Percentiles rank a stretch among this genome's conserved stretches.
phyloP scores from a whole-genome alignment of 2,113 vertebrate genomes.

The Psilopsiagon aymara region DNA sequence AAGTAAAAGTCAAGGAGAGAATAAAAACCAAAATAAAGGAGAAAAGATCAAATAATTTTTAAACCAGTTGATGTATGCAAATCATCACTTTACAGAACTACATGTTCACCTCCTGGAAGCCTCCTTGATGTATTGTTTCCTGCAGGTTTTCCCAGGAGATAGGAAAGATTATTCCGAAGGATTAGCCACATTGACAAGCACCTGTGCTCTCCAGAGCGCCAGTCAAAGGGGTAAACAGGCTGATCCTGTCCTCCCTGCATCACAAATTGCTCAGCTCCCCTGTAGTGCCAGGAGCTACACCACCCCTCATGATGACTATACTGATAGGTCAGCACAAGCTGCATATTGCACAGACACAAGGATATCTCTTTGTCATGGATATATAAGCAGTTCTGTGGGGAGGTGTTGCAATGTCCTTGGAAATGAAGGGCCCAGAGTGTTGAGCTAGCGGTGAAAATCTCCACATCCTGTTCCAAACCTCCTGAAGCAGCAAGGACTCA shows the following conservation, averaged over 20 bases:
- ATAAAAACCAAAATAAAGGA: not conserved
- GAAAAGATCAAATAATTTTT: not conserved
- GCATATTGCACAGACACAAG: not conserved
- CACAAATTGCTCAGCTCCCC: not conserved
- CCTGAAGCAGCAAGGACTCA: not conserved
- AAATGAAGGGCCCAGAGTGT: not conserved
- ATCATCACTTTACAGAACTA: not conserved
- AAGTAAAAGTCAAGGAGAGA: not conserved
- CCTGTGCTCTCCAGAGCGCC: not conserved
- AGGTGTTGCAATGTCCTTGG: not conserved
- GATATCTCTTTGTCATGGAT: not conserved
- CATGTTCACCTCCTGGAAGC: not conserved
- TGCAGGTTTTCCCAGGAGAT: not conserved
- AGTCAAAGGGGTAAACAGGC: not conserved
- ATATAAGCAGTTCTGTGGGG: not conserved
- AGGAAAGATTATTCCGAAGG: not conserved
- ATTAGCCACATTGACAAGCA: not conserved
- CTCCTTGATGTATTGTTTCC: not conserved
- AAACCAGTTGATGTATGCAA: not conserved
- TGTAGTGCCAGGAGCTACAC: not conserved
- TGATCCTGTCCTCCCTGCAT: not conserved
- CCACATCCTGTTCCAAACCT: constrained; percentile 21
- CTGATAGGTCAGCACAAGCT: not conserved
- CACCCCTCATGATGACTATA: not conserved
- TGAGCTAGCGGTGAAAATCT: constrained; percentile 37